Conservation (phyloP, 2,797 vertebrate genomes). For the Sternarchorhynchus goeldii region DNA sequence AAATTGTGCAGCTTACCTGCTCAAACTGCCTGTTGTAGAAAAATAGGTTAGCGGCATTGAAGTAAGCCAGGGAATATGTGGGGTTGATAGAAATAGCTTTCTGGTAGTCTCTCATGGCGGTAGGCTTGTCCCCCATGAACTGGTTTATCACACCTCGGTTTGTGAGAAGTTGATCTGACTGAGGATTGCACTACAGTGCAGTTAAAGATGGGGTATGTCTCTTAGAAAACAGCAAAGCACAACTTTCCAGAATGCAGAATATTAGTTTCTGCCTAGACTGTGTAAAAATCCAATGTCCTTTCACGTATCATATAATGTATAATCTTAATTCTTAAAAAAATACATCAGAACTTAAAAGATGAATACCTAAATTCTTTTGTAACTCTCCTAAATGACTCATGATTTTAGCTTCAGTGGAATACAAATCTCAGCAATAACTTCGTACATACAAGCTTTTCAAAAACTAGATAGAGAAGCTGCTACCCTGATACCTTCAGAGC, state of each 20-base stretch:
- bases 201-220: neutral
- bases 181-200: slow-evolving; percentile 48
- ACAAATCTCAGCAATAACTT: neutral
- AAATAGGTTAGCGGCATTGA: slow-evolving; percentile 79
- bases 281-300: too few species aligned
- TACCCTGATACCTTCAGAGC: slow-evolving; percentile 72
- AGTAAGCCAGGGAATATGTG: slow-evolving; percentile 73
- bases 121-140: slow-evolving; percentile 73
- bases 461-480: neutral
- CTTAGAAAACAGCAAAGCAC: neutral
- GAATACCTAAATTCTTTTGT: neutral
- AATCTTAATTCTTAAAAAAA: too few species aligned
- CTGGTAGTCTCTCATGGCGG: slow-evolving; percentile 78
- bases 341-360: neutral
- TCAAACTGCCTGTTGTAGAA: slow-evolving; percentile 77
- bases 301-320: too few species aligned
- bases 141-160: slow-evolving; percentile 79
- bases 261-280: too few species aligned
- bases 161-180: slow-evolving; percentile 68
- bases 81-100: slow-evolving; percentile 71
- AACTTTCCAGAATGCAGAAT: too few species aligned
- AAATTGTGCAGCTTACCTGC: slow-evolving; percentile 66
- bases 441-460: neutral
- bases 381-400: neutral
- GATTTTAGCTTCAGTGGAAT: neutral